phyloP scores from a whole-genome alignment of 2,797 vertebrate species.

The Aphelocoma californica region DNA sequence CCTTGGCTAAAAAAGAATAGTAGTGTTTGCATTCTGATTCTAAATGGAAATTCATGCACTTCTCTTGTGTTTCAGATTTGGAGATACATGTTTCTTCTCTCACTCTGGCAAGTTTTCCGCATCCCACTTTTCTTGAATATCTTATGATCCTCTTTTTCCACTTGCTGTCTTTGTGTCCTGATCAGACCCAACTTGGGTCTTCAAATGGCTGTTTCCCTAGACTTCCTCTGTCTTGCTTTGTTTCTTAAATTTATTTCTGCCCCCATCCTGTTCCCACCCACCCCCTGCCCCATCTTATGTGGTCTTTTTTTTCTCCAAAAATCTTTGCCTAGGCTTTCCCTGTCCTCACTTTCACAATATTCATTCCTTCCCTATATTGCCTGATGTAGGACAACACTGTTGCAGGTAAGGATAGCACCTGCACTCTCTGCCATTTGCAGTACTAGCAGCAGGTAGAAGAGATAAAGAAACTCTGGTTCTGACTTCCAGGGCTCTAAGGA shows the following conservation, averaged over 20 bases:
- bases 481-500: neutral
- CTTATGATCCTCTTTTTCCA: neutral
- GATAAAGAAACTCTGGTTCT: slow-evolving; percentile 23
- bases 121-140: neutral
- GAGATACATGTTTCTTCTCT: neutral
- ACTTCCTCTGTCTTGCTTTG: neutral
- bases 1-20: neutral
- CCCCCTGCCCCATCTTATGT: neutral
- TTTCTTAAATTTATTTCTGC: neutral
- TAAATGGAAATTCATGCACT: neutral
- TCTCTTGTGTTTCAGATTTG: neutral
- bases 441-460: slow-evolving; percentile 5
- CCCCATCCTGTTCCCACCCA: fast-evolving
- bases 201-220: neutral
- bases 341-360: neutral
- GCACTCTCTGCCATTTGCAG: slow-evolving; percentile 4
- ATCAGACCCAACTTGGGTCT: neutral
- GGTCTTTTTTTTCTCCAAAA: neutral
- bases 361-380: neutral
- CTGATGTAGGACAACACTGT: neutral
- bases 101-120: neutral
- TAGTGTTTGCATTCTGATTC: neutral
- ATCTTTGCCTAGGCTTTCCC: neutral
- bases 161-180: neutral
- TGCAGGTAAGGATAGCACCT: slow-evolving; percentile 14